Percentiles rank a stretch among this genome's conserved stretches.
phyloP scores from a whole-genome alignment of 2,888 invertebrate species.

The Leptura quadrifasciata region DNA sequence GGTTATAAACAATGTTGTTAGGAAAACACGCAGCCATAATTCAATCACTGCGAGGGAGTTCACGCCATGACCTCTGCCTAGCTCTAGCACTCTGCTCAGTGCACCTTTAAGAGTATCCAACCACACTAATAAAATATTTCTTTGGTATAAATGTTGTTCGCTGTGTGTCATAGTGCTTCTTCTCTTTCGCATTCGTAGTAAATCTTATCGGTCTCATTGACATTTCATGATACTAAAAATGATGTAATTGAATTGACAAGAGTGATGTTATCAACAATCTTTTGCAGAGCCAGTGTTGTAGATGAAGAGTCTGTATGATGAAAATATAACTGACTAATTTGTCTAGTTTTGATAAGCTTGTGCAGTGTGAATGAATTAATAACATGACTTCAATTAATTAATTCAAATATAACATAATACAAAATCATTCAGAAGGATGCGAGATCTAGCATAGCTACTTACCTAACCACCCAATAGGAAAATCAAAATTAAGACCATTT shows the following conservation, averaged over 20 bases:
- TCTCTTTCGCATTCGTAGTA: not conserved
- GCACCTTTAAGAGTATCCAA: slow-evolving; percentile 8
- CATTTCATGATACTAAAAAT: slow-evolving; percentile 5
- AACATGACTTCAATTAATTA: too few species aligned
- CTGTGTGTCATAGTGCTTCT: not conserved
- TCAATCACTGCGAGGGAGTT: slow-evolving; percentile 45
- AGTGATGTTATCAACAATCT: not conserved
- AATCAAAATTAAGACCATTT: too few species aligned
- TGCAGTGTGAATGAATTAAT: too few species aligned
- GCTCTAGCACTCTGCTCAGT: slow-evolving; percentile 13
- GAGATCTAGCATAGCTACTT: too few species aligned
- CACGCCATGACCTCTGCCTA: slow-evolving; percentile 36
- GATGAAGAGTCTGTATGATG: too few species aligned
- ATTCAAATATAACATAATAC: too few species aligned
- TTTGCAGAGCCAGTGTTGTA: not conserved
- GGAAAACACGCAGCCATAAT: slow-evolving; percentile 41
- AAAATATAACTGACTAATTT: too few species aligned
- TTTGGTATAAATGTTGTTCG: not conserved
- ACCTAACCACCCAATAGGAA: too few species aligned
- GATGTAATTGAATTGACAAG: not conserved
- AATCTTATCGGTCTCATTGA: not conserved
- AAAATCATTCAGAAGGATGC: too few species aligned
- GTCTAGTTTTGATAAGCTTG: too few species aligned
- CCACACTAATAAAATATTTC: slow-evolving; percentile 26
- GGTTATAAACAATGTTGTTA: slow-evolving; percentile 39